phyloP scores from a whole-genome alignment of 2,888 invertebrate species.

The Lymantria monacha region DNA sequence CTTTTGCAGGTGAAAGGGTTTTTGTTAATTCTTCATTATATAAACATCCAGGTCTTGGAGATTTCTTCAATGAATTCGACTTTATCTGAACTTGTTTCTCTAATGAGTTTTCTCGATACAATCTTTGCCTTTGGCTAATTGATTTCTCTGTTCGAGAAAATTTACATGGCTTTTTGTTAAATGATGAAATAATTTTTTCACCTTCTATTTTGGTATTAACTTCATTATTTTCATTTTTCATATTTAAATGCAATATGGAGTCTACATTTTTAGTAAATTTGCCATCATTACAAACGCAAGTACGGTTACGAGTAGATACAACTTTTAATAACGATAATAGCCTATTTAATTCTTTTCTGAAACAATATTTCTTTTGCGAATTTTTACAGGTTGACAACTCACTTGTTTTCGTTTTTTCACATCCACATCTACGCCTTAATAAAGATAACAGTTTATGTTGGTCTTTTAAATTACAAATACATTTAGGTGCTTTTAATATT shows the following conservation, averaged over 20 bases:
- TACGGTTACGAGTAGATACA: background rate
- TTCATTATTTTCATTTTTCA: background rate
- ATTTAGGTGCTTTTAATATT: background rate
- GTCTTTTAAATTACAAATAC: background rate
- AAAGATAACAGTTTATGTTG: background rate
- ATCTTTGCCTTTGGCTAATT: background rate
- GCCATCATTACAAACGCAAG: background rate
- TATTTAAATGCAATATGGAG: too few relatives aligned
- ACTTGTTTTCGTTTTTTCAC: background rate
- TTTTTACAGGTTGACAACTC: background rate
- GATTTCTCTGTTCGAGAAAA: background rate
- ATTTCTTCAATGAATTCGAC: background rate
- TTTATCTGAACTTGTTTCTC: background rate
- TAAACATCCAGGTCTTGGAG: background rate
- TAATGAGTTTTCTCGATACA: background rate
- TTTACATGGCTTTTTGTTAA: background rate
- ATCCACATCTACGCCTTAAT: background rate
- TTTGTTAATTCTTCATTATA: background rate
- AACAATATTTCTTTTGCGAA: background rate
- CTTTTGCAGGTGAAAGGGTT: background rate
- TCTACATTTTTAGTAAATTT: background rate
- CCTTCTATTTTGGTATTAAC: background rate
- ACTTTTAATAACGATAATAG: background rate
- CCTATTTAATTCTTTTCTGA: background rate
- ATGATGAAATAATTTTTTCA: background rate